Percentiles rank a stretch among this genome's conserved stretches.
Conservation (phyloP, 2,888 invertebrate genomes). For the Erynnis tages region DNA sequence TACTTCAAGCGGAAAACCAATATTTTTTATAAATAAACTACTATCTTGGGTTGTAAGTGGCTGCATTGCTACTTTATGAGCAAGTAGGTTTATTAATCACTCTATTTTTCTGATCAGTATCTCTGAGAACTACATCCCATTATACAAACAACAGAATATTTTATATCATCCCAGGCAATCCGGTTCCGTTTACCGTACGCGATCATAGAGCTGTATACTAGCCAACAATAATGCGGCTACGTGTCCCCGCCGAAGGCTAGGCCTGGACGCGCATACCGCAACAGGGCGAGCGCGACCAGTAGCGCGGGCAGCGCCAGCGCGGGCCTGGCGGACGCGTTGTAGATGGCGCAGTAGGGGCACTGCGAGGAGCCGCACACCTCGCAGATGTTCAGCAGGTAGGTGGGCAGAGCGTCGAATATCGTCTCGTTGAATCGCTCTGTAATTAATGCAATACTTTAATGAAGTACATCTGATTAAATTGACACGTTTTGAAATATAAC, state of each 20-base stretch:
- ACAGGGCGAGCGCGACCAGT: not conserved
- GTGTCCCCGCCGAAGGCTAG: not conserved
- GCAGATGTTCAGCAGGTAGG: constrained; percentile 94
- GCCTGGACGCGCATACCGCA: not conserved
- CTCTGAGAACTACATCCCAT: no score
- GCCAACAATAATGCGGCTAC: not conserved
- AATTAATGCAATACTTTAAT: no score
- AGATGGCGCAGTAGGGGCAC: constrained; percentile 95
- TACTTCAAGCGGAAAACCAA: no score
- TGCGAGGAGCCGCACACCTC: constrained; percentile 97
- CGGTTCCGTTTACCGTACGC: not conserved
- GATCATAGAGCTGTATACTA: no score
- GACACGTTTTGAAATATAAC: no score
- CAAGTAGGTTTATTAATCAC: no score
- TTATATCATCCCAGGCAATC: not conserved
- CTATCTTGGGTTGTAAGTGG: no score
- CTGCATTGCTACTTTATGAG: no score
- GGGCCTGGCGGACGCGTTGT: constrained; percentile 82
- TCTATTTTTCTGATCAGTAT: no score
- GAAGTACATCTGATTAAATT: no score
- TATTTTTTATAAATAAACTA: no score
- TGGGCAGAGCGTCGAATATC: constrained; percentile 92
- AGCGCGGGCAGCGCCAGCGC: constrained; percentile 37
- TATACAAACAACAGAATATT: no score
- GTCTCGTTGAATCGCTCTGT: constrained; percentile 95